A percentile compares a stretch with the other conserved stretches of the same genome.
Conservation (phyloP, 2,888 invertebrate genomes). For the Mythimna vitellina region DNA sequence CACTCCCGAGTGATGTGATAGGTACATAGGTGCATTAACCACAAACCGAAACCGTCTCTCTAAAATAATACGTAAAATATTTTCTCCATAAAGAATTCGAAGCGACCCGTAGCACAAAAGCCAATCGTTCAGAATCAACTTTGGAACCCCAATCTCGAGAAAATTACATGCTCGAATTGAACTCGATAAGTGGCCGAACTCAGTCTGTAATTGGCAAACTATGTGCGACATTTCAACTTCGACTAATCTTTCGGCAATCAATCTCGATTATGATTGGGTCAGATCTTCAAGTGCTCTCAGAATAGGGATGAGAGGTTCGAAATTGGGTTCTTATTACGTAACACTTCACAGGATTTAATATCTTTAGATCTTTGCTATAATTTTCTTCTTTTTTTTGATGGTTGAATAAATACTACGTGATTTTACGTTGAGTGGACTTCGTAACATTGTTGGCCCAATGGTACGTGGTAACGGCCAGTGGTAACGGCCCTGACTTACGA, state of each 20-base stretch:
- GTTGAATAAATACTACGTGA: not conserved
- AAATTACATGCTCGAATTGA: conserved; percentile 42
- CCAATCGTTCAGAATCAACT: conserved; percentile 6
- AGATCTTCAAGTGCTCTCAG: conserved; percentile 34
- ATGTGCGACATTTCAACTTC: conserved; percentile 36
- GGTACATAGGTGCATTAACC: too few relatives aligned
- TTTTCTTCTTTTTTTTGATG: conserved; percentile 13
- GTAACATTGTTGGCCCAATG: too few relatives aligned
- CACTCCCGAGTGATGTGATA: too few relatives aligned
- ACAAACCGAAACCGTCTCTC: conserved; percentile 1
- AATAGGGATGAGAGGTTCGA: conserved; percentile 21
- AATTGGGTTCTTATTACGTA: conserved; percentile 39
- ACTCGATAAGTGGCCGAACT: conserved; percentile 31
- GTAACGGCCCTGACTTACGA: too few relatives aligned
- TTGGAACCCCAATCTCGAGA: conserved; percentile 11
- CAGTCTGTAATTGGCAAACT: conserved; percentile 29
- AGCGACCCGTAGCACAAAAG: conserved; percentile 1
- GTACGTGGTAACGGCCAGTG: too few relatives aligned
- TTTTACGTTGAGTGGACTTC: not conserved
- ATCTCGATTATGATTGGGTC: conserved; percentile 39
- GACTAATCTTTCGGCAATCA: conserved; percentile 29
- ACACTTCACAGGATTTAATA: conserved; percentile 18
- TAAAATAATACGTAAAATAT: conserved; percentile 10
- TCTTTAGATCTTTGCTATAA: conserved; percentile 10
- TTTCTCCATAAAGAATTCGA: not conserved